Evolutionary conservation across 1,140 invertebrate species (phyloP).

Genomic region (Zaprionus vittiger): DNA sequence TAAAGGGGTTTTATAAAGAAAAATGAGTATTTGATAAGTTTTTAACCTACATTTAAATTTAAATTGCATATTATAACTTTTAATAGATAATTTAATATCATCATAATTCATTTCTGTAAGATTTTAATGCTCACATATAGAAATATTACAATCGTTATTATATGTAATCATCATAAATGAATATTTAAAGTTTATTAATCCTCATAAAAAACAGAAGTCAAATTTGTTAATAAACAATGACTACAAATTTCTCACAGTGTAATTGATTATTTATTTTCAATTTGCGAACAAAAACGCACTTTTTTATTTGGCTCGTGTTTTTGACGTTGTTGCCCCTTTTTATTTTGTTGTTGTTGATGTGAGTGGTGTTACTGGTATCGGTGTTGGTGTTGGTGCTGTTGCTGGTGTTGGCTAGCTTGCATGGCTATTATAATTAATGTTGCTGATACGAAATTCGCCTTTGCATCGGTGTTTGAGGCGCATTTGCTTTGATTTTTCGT

Average conservation of each 20-base stretch:
- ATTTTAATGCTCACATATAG: background rate
- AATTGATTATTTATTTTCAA: conserved; percentile 36
- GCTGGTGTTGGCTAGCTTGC: conserved; percentile 42
- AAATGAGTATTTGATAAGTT: background rate
- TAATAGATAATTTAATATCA: background rate
- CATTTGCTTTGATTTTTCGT: conserved; percentile 56
- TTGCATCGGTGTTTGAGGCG: conserved; percentile 52
- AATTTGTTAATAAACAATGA: background rate
- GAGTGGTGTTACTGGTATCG: conserved; percentile 39
- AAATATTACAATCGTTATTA: conserved; percentile 1
- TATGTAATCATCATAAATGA: background rate
- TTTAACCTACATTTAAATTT: background rate
- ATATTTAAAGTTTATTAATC: background rate
- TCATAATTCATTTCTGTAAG: background rate
- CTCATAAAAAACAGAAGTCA: background rate
- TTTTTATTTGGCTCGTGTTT: conserved; percentile 57
- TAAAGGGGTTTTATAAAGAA: background rate
- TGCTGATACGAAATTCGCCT: conserved; percentile 70
- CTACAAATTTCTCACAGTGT: conserved; percentile 15
- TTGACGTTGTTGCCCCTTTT: background rate
- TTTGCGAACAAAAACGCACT: conserved; percentile 42
- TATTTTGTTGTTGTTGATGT: conserved; percentile 39
- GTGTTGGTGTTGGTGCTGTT: conserved; percentile 33
- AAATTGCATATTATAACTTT: background rate
- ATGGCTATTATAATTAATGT: conserved; percentile 80